Percentiles rank a stretch among this genome's conserved stretches.
Evolutionary conservation across 2,113 vertebrate species (phyloP).

Genomic region (Archilochus colubris): DNA sequence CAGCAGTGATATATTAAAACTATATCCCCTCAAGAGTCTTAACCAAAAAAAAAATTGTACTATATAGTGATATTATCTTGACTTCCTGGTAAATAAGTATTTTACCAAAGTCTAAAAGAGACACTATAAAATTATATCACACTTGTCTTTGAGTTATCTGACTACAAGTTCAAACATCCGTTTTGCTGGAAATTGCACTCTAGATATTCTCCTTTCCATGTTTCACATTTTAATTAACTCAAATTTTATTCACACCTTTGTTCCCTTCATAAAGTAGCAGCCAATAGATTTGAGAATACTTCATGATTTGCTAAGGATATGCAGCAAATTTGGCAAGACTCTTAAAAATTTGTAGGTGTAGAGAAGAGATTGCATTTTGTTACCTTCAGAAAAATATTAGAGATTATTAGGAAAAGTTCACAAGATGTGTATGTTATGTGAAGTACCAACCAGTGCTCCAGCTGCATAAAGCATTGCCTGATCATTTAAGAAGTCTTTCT

Average conservation of each 20-base stretch:
- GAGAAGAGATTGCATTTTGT: background rate
- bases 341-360: background rate
- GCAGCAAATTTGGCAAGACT: background rate
- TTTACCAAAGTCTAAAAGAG: background rate
- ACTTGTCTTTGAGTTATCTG: background rate
- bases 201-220: background rate
- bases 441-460: slow-evolving; percentile 90
- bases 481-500: slow-evolving; percentile 98
- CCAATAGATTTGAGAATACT: background rate
- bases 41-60: background rate
- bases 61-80: background rate
- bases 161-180: background rate
- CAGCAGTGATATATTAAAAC: background rate
- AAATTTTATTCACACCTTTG: background rate
- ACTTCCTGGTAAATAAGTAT: background rate
- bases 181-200: background rate
- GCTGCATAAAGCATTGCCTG: slow-evolving; percentile 99
- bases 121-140: background rate
- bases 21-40: background rate
- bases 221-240: background rate
- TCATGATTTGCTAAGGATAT: background rate
- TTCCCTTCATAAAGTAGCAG: background rate
- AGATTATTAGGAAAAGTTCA: slow-evolving; percentile 1
- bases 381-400: background rate
- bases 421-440: background rate